Evolutionary conservation across 1,140 invertebrate species (phyloP).

Genomic region (Magallana gigas): DNA sequence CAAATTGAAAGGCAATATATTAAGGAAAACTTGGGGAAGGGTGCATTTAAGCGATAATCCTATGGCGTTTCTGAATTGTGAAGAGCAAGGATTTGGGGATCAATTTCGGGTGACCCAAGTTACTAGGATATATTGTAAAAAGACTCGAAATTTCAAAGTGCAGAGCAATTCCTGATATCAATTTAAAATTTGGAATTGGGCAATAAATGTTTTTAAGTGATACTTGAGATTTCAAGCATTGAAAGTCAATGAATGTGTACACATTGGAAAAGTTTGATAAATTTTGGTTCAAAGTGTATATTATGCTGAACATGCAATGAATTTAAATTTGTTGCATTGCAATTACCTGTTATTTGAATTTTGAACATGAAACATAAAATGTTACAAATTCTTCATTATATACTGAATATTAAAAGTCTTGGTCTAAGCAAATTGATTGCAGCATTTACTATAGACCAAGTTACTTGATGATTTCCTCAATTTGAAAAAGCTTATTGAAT

Average conservation of each 20-base stretch:
- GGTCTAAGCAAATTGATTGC: no score
- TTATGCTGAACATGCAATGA: not conserved
- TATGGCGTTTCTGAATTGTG: conserved; percentile 1
- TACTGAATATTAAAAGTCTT: no score
- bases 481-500: no score
- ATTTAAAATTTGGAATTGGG: conserved; percentile 9
- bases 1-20: conserved; percentile 22
- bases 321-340: not conserved
- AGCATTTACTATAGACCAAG: no score
- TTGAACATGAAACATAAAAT: no score
- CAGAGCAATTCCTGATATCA: not conserved
- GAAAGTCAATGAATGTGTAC: conserved; percentile 7
- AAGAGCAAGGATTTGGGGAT: not conserved
- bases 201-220: conserved; percentile 24
- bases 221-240: conserved; percentile 8
- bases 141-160: not conserved
- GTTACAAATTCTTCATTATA: no score
- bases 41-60: not conserved
- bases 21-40: not conserved
- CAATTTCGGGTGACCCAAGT: not conserved
- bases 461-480: no score
- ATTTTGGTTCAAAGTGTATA: not conserved
- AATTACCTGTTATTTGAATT: no score
- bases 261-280: not conserved
- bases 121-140: not conserved